phyloP scores from a whole-genome alignment of 2,888 invertebrate species.

The Leptinotarsa tumamoca region DNA sequence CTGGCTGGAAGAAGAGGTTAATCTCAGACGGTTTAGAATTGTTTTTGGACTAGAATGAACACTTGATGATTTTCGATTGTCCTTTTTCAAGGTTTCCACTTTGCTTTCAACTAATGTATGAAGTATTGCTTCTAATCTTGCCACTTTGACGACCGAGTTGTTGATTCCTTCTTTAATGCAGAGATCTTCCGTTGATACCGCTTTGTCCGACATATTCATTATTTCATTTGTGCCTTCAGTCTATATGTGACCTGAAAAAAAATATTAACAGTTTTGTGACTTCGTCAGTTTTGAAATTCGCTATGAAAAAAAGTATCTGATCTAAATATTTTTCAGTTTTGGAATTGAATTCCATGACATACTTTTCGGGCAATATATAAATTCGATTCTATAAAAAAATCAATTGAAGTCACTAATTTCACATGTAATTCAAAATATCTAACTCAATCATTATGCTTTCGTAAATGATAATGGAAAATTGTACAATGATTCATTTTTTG shows the following conservation, averaged over 20 bases:
- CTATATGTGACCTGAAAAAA: not conserved
- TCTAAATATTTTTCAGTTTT: too few relatives aligned
- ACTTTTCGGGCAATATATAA: too few relatives aligned
- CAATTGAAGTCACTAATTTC: too few relatives aligned
- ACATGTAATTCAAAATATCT: too few relatives aligned
- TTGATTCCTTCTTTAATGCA: slow-evolving; percentile 51
- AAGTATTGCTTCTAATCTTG: slow-evolving; percentile 77
- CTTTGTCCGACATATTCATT: slow-evolving; percentile 72
- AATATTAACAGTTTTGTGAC: too few relatives aligned
- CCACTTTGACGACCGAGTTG: slow-evolving; percentile 68
- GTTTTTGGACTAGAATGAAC: slow-evolving; percentile 65
- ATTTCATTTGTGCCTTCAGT: not conserved
- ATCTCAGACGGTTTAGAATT: slow-evolving; percentile 59
- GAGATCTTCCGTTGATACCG: slow-evolving; percentile 77
- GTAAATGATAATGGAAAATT: too few relatives aligned
- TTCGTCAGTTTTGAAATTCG: too few relatives aligned
- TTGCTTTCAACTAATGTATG: slow-evolving; percentile 80
- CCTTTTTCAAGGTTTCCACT: slow-evolving; percentile 73
- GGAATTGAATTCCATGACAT: too few relatives aligned
- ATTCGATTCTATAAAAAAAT: too few relatives aligned
- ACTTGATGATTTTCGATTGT: slow-evolving; percentile 62
- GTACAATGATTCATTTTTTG: too few relatives aligned
- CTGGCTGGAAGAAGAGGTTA: slow-evolving; percentile 43
- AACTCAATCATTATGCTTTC: too few relatives aligned
- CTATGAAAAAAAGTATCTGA: too few relatives aligned